phyloP scores from a whole-genome alignment of 2,888 invertebrate species.

The Drosophila planitibia region DNA sequence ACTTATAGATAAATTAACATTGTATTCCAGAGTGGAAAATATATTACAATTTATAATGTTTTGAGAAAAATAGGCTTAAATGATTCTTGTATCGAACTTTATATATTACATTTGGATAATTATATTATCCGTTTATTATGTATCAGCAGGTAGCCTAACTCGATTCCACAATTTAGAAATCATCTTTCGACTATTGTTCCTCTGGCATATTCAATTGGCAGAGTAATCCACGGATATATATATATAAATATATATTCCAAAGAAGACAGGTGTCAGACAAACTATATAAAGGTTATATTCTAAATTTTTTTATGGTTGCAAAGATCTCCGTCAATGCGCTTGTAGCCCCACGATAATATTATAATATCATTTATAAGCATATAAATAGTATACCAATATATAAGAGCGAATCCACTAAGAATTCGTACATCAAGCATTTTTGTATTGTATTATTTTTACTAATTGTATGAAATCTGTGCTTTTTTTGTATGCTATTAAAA shows the following conservation, averaged over 20 bases:
- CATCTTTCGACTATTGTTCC: not conserved
- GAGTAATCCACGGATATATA: not conserved
- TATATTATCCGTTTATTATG: not conserved
- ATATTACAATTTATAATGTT: not conserved
- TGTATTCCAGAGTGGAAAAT: not conserved
- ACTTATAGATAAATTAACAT: not conserved
- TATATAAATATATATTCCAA: no score
- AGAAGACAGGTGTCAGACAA: not conserved
- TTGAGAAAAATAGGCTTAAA: not conserved
- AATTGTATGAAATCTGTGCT: no score
- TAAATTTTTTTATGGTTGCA: not conserved
- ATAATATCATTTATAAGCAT: not conserved
- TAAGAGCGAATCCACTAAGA: not conserved
- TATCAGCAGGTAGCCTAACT: not conserved
- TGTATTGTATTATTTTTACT: not conserved
- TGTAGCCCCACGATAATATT: not conserved
- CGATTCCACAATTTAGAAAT: not conserved
- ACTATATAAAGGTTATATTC: not conserved
- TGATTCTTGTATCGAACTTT: not conserved
- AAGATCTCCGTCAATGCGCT: not conserved
- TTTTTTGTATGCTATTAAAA: not conserved
- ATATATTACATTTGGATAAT: not conserved
- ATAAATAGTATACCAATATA: not conserved
- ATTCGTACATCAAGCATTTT: fast-evolving
- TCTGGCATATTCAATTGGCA: not conserved